Evolutionary conservation across 2,797 vertebrate genomes (phyloP).

Genomic region (Cercopithecus mitis): DNA sequence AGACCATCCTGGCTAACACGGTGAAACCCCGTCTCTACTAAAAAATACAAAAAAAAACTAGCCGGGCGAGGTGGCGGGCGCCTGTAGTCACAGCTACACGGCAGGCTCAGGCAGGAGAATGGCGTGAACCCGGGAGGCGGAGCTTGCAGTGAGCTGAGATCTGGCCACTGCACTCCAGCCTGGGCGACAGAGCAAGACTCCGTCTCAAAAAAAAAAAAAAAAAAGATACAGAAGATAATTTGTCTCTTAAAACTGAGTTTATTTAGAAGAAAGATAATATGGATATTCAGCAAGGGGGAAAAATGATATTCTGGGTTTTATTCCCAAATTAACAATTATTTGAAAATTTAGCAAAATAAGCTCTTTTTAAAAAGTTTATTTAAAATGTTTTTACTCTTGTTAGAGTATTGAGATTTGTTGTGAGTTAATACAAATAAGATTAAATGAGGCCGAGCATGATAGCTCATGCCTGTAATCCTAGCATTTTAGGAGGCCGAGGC

Average conservation of each 20-base stretch:
- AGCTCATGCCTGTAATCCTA: background rate
- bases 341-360: constrained; percentile 43
- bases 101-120: background rate
- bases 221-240: background rate
- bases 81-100: background rate
- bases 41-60: background rate
- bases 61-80: no score
- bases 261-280: constrained; percentile 49
- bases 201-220: background rate
- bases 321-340: background rate
- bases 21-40: no score
- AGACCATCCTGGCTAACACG: no score
- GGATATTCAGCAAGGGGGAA: background rate
- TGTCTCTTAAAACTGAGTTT: constrained; percentile 2
- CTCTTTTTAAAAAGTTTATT: background rate
- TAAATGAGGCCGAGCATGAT: background rate
- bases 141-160: background rate
- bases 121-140: background rate
- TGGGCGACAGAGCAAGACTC: background rate
- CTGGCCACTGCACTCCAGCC: background rate
- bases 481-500: background rate
- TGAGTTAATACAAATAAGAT: constrained; percentile 9
- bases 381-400: background rate
- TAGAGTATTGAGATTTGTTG: background rate
- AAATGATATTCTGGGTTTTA: background rate